phyloP scores from a whole-genome alignment of 2,888 invertebrate genomes.

The Temnothorax rugatulus region DNA sequence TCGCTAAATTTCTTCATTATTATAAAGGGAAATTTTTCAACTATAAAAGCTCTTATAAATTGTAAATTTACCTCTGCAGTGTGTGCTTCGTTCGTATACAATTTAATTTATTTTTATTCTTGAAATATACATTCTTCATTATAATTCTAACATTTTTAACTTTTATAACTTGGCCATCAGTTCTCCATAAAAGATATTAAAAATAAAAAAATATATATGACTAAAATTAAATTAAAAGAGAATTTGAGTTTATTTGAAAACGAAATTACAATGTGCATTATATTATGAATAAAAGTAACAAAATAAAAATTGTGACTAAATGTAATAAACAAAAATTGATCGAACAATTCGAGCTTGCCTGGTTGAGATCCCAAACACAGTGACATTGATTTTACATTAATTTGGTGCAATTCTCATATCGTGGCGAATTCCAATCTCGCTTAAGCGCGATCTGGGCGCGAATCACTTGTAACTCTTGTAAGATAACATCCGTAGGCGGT shows the following conservation, averaged over 20 bases:
- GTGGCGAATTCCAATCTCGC: not conserved
- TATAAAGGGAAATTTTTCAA: not conserved
- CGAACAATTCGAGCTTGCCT: not conserved
- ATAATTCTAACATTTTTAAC: not conserved
- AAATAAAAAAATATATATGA: not conserved
- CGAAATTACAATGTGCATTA: not conserved
- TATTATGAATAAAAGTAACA: not conserved
- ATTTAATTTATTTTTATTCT: conserved; percentile 2
- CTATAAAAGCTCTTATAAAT: not conserved
- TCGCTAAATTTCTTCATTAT: conserved; percentile 24
- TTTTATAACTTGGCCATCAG: not conserved
- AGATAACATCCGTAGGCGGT: conserved; percentile 65
- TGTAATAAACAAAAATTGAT: not conserved
- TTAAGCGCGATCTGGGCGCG: conserved; percentile 34
- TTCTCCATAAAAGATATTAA: not conserved
- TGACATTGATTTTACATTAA: not conserved
- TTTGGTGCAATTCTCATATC: conserved; percentile 3
- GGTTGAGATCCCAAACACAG: not conserved
- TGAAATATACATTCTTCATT: not conserved
- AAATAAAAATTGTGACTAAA: not conserved
- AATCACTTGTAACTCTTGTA: conserved; percentile 35
- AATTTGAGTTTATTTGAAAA: not conserved
- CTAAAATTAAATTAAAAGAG: not conserved
- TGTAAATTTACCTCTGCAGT: not conserved
- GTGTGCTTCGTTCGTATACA: not conserved